Evolutionary conservation across 2,888 invertebrate genomes (phyloP), one percentile per base, ranked within the genome.

Genomic region (Mesoligia furuncula): DNA sequence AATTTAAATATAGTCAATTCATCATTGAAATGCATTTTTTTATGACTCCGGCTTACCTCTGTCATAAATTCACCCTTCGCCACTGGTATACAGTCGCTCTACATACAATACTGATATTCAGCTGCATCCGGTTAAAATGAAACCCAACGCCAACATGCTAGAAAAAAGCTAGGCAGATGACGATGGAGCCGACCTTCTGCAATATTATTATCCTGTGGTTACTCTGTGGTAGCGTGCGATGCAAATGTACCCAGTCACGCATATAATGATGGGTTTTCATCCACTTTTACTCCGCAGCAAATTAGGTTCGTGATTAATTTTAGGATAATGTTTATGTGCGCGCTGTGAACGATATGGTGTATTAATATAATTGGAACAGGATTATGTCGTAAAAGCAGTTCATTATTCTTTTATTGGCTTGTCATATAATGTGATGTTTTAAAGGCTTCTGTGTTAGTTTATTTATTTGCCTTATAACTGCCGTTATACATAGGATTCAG

Each of bases 211-310:
- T 1, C 39, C 36, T 1, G 15, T 81, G 54, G 77, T 68, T 27
- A 69, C 42, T 48, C 39, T 71, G 57, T 69, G 72, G 75, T 87
- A 65, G 89, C 87, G 87, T 89, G 89, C 48, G 59, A 73, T 67
- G 77, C 72, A 89, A 87, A 89, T 84, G 86, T 73, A 71, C 48
- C 54, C n/a, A 66, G 89, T 87, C 89, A 87, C 89, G 87, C 81
- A 83, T 76, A 70, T 79, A 78, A 82, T 85, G 76, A 75, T 80
- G 57, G 77, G 68, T 75, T 85, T 76, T 66, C 73, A 69, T 74
- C 69, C 59, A 65, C 70, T 80, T 81, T 88, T 75, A 75, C 71
- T 64, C 77, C 79, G 64, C 64, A 73, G 27, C 48, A 75, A 80
- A 84, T 71, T 62, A 71, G 64, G 11, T 62, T 73, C n/a, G 70